Percentiles rank a stretch among this genome's conserved stretches.
phyloP scores from a whole-genome alignment of 2,888 invertebrate genomes.

The Neoitamus cyanurus region DNA sequence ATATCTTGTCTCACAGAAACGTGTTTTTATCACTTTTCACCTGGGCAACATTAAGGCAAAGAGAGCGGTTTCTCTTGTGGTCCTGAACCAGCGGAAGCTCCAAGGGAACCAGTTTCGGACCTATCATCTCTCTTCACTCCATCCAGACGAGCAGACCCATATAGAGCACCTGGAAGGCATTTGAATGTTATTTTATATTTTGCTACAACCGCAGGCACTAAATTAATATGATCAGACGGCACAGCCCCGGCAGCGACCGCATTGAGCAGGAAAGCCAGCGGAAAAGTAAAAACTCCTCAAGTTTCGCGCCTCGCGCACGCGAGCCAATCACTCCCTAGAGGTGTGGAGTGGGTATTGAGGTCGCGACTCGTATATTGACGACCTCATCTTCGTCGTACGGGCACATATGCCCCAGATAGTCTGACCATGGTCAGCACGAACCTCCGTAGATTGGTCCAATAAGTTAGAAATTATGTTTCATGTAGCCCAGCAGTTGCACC shows the following conservation, averaged over 20 bases:
- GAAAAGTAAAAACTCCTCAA: not conserved
- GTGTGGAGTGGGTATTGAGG: not conserved
- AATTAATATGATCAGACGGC: not conserved
- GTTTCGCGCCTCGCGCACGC: not conserved
- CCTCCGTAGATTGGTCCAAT: not conserved
- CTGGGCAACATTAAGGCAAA: slow-evolving; percentile 12
- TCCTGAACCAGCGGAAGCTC: not conserved
- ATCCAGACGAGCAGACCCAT: not conserved
- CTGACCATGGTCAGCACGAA: not conserved
- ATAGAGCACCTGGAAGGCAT: slow-evolving; percentile 4
- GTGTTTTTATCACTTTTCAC: slow-evolving; percentile 48
- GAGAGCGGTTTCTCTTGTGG: slow-evolving; percentile 13
- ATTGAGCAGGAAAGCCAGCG: not conserved
- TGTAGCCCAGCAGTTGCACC: not conserved
- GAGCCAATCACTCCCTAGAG: not conserved
- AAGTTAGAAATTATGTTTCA: not conserved
- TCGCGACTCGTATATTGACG: not conserved
- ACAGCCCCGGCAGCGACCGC: not conserved
- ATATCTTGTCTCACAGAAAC: not conserved
- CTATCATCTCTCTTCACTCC: not conserved
- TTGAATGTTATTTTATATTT: slow-evolving; percentile 8
- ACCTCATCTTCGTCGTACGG: not conserved
- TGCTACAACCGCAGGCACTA: not conserved
- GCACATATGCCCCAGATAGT: not conserved
- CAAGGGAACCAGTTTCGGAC: slow-evolving; percentile 28